phyloP scores from a whole-genome alignment of 2,888 invertebrate genomes.

The Microctonus hyperodae region DNA sequence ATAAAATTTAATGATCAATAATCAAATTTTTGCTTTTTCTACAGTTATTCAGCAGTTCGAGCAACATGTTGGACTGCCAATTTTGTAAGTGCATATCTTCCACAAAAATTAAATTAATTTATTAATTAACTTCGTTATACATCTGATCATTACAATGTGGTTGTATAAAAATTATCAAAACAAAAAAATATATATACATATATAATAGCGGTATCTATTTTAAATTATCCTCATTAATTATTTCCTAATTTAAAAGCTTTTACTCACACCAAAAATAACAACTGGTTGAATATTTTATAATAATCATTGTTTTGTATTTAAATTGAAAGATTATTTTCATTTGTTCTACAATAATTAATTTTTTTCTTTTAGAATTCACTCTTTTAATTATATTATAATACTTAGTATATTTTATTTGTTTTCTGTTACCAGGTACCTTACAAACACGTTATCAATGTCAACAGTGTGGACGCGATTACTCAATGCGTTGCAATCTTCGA shows the following conservation, averaged over 20 bases:
- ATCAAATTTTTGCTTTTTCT: not conserved
- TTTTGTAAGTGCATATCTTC: not conserved
- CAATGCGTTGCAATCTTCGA: slow-evolving; percentile 49
- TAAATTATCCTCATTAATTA: not conserved
- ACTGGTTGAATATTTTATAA: not conserved
- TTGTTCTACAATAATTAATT: too few species aligned
- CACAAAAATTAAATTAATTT: slow-evolving; percentile 18
- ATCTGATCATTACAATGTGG: slow-evolving; percentile 9
- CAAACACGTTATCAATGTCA: slow-evolving; percentile 45
- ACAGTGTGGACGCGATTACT: slow-evolving; percentile 50
- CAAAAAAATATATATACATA: too few species aligned
- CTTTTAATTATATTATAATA: not conserved
- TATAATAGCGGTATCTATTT: too few species aligned
- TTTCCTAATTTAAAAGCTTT: not conserved
- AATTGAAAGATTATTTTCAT: too few species aligned
- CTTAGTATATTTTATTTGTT: slow-evolving; percentile 30
- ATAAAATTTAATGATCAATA: not conserved
- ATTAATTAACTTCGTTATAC: slow-evolving; percentile 21
- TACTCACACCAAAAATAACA: not conserved
- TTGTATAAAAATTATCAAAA: too few species aligned
- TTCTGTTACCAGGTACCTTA: slow-evolving; percentile 45
- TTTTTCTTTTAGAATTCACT: slow-evolving; percentile 7
- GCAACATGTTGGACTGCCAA: not conserved
- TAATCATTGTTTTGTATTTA: not conserved
- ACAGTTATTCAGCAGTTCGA: not conserved